A percentile compares a stretch with the other conserved stretches of the same genome.
Evolutionary conservation across 2,113 vertebrate genomes (phyloP).

Genomic region (Galeopterus variegatus): DNA sequence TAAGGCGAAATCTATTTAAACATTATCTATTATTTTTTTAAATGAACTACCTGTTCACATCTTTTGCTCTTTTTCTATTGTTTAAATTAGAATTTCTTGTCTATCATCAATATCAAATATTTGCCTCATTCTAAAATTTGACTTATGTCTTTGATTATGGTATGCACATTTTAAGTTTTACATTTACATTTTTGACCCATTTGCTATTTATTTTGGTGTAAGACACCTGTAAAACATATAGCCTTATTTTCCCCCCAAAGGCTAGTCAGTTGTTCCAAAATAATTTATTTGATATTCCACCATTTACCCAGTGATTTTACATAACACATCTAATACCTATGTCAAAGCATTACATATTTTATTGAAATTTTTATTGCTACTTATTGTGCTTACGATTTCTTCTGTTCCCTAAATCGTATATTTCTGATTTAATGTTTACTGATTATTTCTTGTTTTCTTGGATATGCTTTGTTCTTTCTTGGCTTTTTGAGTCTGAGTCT

Average conservation of each 20-base stretch:
- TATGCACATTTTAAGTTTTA: not conserved
- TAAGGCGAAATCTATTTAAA: not conserved
- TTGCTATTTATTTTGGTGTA: not conserved
- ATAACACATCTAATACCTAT: not conserved
- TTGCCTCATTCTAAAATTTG: not conserved
- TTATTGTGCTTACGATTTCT: not conserved
- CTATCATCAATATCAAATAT: not conserved
- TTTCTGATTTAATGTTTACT: slow-evolving; percentile 65
- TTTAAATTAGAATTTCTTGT: not conserved
- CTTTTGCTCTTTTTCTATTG: not conserved
- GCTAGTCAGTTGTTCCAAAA: not conserved
- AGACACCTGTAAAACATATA: not conserved
- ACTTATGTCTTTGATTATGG: not conserved
- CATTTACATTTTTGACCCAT: not conserved
- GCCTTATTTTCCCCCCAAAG: not conserved
- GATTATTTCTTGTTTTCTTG: slow-evolving; percentile 61
- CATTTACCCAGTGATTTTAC: slow-evolving; percentile 26
- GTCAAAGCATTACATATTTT: not conserved
- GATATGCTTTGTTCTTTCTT: not conserved
- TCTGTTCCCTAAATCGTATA: slow-evolving; percentile 31
- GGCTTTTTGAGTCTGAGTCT: slow-evolving; percentile 25
- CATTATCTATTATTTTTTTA: not conserved
- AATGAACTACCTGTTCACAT: not conserved
- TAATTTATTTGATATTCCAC: not conserved
- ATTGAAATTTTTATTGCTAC: not conserved